Percentiles rank a stretch among this genome's conserved stretches.
phyloP scores from a whole-genome alignment of 2,113 vertebrate species.

The Numida meleagris region DNA sequence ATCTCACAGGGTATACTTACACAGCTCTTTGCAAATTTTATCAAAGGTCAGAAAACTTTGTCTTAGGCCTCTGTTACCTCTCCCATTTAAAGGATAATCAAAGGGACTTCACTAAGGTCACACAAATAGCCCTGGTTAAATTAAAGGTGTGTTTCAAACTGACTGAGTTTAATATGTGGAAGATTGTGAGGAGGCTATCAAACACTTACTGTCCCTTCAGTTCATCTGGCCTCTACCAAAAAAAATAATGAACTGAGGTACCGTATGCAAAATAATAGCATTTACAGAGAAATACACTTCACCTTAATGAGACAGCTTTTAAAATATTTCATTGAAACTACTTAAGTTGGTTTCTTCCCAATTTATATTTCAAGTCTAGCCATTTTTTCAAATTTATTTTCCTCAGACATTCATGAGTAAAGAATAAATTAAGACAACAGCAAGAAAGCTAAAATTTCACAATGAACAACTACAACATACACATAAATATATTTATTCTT shows the following conservation, averaged over 20 bases:
- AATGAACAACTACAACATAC: background rate
- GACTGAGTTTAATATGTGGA: background rate
- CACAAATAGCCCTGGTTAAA: background rate
- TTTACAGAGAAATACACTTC: background rate
- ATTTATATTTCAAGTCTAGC: background rate
- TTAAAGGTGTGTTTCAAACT: background rate
- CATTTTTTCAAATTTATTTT: background rate
- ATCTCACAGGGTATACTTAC: fast-evolving
- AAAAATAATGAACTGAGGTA: background rate
- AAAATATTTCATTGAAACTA: background rate
- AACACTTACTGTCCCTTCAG: background rate
- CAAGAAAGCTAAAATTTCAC: background rate
- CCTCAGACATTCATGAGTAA: background rate
- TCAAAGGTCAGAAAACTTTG: background rate
- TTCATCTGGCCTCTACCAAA: background rate
- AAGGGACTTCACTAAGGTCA: background rate
- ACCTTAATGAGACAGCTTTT: background rate
- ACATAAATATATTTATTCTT: background rate
- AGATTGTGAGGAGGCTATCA: background rate
- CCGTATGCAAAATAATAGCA: background rate
- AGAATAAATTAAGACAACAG: background rate
- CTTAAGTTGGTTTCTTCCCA: background rate
- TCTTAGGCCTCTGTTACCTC: background rate
- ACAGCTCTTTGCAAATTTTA: background rate
- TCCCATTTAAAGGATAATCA: background rate